Conservation (phyloP, 2,113 vertebrate genomes). For the Oryzias curvinotus region DNA sequence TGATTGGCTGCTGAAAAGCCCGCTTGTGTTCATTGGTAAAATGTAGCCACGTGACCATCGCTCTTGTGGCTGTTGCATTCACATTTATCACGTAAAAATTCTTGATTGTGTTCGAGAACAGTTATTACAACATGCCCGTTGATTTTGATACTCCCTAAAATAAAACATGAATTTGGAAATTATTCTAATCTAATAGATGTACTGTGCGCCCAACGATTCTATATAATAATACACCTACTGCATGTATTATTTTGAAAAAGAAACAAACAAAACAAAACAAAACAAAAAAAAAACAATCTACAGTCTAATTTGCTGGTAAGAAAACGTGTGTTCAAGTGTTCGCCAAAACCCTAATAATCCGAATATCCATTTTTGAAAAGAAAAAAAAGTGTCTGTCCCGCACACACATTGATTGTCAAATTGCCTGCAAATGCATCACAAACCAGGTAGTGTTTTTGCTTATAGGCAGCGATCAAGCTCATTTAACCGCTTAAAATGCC, state of each 20-base stretch:
- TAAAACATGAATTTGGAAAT: no score
- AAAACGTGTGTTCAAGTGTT: no score
- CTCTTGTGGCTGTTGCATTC: background rate
- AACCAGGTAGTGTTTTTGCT: background rate
- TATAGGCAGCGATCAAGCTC: constrained; percentile 37
- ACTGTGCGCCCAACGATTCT: background rate
- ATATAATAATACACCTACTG: background rate
- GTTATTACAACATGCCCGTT: no score
- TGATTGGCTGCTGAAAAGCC: constrained; percentile 36
- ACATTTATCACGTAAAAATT: background rate
- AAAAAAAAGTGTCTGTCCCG: no score
- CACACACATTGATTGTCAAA: background rate
- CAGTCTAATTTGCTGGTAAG: no score
- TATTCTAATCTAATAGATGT: no score
- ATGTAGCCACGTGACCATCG: background rate
- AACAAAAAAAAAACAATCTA: no score
- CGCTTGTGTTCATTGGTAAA: constrained; percentile 18
- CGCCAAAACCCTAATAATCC: no score
- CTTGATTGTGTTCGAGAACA: rapidly evolving
- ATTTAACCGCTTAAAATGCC: constrained; percentile 56
- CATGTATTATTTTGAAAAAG: background rate
- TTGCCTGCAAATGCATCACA: background rate
- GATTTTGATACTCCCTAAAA: no score
- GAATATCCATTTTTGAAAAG: no score
- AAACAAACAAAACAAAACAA: background rate